Base-by-base conservation (phyloP, 2,888 invertebrate genomes). In the Pycnomerus fuliginosus region DNA sequence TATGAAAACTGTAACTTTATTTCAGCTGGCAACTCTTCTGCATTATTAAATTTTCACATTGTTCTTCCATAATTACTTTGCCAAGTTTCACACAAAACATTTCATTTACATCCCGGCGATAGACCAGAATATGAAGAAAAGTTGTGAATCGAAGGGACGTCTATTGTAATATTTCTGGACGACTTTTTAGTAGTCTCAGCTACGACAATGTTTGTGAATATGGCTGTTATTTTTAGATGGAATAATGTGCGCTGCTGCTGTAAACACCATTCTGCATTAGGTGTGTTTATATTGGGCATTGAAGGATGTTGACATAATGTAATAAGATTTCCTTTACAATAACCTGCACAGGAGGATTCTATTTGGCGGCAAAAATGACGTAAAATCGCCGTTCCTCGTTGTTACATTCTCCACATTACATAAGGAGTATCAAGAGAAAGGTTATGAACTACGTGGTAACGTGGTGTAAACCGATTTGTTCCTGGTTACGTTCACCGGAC, bases 221-320 rank as follows among this genome's bases (percentile, higher is more conserved):
- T 36, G 10, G 16, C 17, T 27, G 36, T 36, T 36, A 36, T 36
- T 36, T 36, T 36, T 36, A 16, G 36, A 28, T 11, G 28, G 16
- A 27, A 36, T 28, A 36, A 16, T 36, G 36, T 36, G 28, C 16
- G 12, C 13, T 10, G n/a, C n/a, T n/a, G n/a, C 12, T 37, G 39
- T 39, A 39, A 39, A 39, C 39, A 39, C 10, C 31, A 39, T 31
- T 31, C 24, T 39, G 39, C 39, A 31, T 39, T 32, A 30, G 39
- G 30, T 12, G 20, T 31, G 38, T 31, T 23, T 32, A 32, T 17
- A 24, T 24, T 39, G 39, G 39, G 16, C 39, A 22, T 23, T 39
- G 30, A 39, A 39, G 12, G 39, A 16, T 20, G 32, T 40, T 33
- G 40, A 40, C 33, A 33, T 43, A 36, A 43, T 27, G 43, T 43